These are phyloP conservation scores for Drosophila yakuba DNA, from an alignment of 1,140 invertebrate genomes.

Conservation along the genomic window DNA sequence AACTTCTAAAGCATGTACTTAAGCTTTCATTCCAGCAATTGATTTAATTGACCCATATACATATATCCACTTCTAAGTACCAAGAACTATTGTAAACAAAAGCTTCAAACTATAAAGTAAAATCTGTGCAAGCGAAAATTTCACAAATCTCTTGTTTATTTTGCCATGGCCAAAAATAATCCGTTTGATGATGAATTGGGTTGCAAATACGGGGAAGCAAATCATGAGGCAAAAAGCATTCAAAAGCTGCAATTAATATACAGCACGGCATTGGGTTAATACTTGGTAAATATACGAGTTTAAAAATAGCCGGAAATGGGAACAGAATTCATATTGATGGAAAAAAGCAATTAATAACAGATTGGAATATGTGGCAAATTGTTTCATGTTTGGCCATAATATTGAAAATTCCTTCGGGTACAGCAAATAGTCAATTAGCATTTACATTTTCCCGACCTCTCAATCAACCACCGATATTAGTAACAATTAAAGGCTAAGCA, in stretches of 20 bases:
- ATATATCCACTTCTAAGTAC: conserved; percentile 17
- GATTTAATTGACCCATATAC: conserved; percentile 16
- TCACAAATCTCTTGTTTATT: conserved; percentile 37
- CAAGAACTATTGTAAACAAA: conserved; percentile 32
- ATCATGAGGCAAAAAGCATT: conserved; percentile 24
- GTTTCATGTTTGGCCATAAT: background rate
- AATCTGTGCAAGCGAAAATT: conserved; percentile 30
- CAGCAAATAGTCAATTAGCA: conserved; percentile 1
- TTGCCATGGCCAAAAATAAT: conserved; percentile 27
- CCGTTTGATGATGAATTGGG: conserved; percentile 50
- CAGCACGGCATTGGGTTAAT: conserved; percentile 13
- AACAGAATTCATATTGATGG: background rate
- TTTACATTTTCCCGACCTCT: background rate
- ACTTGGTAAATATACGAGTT: conserved; percentile 16
- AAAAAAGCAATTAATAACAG: background rate
- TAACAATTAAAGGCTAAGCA: conserved; percentile 29
- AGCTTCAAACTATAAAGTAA: conserved; percentile 27
- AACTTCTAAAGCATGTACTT: background rate
- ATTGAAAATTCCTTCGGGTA: conserved; percentile 2
- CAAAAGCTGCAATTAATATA: conserved; percentile 41
- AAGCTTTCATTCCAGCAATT: conserved; percentile 25
- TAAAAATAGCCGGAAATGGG: conserved; percentile 14
- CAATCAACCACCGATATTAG: conserved; percentile 7
- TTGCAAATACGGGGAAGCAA: conserved; percentile 8
- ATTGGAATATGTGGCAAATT: background rate